A percentile compares a stretch with the other conserved stretches of the same genome.
These are phyloP conservation scores for Probaryconus sp. DNA, from an alignment of 1,140 invertebrate species.

Conservation along the genomic window DNA sequence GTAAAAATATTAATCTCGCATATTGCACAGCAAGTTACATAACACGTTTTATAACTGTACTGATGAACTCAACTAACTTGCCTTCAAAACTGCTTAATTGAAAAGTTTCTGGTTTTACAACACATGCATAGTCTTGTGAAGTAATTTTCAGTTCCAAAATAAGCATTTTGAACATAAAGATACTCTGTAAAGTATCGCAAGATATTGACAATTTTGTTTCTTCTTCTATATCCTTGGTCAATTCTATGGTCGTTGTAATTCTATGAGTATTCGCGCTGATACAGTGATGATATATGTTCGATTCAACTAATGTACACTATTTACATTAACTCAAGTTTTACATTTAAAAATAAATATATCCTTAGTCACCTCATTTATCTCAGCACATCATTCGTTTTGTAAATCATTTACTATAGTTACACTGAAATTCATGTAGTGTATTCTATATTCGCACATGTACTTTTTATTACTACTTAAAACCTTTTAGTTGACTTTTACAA, in stretches of 20 bases:
- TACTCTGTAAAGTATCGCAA: constrained; percentile 18
- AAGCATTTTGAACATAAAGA: constrained; percentile 26
- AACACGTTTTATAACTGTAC: constrained; percentile 36
- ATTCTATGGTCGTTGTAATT: constrained; percentile 32
- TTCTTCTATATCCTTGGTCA: constrained; percentile 5
- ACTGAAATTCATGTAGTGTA: constrained; percentile 3
- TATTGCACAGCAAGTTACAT: constrained; percentile 49
- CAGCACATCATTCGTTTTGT: constrained; percentile 15
- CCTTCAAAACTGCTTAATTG: constrained; percentile 49
- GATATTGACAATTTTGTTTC: constrained; percentile 14
- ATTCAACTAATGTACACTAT: constrained; percentile 55
- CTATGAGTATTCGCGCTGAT: constrained; percentile 12
- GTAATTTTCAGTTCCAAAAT: constrained; percentile 24
- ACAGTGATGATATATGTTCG: constrained; percentile 28
- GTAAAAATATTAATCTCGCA: constrained; percentile 61
- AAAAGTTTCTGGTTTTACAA: constrained; percentile 28
- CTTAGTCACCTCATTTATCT: constrained; percentile 16
- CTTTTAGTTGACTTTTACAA: too few relatives aligned
- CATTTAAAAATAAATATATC: constrained; percentile 45
- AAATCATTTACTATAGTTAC: neutral
- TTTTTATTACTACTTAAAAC: too few relatives aligned
- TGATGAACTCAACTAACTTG: constrained; percentile 50
- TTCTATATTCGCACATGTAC: too few relatives aligned
- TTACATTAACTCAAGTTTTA: constrained; percentile 36
- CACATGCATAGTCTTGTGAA: constrained; percentile 9